phyloP scores from a whole-genome alignment of 2,113 vertebrate genomes.

The Triplophysa tibetana region DNA sequence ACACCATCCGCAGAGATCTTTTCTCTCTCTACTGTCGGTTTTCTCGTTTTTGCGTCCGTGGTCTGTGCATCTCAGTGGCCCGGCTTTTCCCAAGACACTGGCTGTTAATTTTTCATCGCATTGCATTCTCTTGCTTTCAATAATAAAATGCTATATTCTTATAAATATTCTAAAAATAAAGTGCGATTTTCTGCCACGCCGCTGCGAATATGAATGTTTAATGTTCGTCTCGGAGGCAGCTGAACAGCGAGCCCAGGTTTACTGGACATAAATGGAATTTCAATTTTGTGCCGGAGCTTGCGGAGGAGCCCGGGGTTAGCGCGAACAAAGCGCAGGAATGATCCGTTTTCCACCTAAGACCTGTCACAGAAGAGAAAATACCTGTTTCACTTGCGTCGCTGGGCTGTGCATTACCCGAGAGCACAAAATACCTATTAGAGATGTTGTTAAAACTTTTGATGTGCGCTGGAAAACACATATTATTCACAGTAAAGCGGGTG shows the following conservation, averaged over 20 bases:
- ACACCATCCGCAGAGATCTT: neutral
- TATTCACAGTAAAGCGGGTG: too few relatives aligned
- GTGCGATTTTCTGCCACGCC: slow-evolving; percentile 61
- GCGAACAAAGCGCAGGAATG: neutral
- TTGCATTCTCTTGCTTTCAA: slow-evolving; percentile 76
- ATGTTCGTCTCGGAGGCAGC: slow-evolving; percentile 51
- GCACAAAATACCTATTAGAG: neutral
- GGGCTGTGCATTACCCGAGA: neutral
- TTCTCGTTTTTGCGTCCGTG: neutral
- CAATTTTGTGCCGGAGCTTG: neutral
- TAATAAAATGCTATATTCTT: slow-evolving; percentile 76
- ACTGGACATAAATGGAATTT: neutral
- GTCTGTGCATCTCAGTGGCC: slow-evolving; percentile 55
- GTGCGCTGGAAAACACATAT: too few relatives aligned
- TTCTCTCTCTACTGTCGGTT: slow-evolving; percentile 33
- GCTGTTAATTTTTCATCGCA: slow-evolving; percentile 74
- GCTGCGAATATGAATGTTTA: slow-evolving; percentile 65
- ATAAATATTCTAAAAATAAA: slow-evolving; percentile 79
- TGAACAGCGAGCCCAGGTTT: neutral
- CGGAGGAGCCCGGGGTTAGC: neutral
- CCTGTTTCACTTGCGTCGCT: neutral
- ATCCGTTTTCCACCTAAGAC: neutral
- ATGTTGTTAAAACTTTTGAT: too few relatives aligned
- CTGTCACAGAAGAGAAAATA: neutral
- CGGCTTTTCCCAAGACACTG: slow-evolving; percentile 60